phyloP scores from a whole-genome alignment of 2,113 vertebrate genomes.

The Rhineura floridana region DNA sequence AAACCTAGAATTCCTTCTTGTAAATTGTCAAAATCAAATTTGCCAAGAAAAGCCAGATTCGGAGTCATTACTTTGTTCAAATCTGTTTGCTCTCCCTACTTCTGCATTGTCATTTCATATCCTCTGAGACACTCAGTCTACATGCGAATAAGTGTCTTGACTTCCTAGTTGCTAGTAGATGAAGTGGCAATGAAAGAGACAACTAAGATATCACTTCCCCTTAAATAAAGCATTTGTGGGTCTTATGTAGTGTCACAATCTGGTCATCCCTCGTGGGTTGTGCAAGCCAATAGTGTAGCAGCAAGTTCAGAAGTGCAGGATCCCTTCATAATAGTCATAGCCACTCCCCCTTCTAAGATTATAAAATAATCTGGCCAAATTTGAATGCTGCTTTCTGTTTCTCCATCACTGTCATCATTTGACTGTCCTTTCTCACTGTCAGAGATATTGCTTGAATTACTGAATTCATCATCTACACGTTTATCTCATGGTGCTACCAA shows the following conservation, averaged over 20 bases:
- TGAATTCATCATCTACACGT: too few relatives aligned
- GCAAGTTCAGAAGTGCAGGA: too few relatives aligned
- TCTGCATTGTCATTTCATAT: not conserved
- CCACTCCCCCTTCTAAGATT: too few relatives aligned
- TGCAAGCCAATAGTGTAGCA: too few relatives aligned
- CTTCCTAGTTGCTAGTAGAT: not conserved
- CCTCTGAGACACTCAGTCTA: not conserved
- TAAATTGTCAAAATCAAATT: not conserved
- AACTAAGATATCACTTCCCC: not conserved
- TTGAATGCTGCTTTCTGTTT: too few relatives aligned
- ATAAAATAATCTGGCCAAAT: too few relatives aligned
- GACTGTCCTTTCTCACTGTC: too few relatives aligned
- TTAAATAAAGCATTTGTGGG: not conserved
- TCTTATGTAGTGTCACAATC: not conserved
- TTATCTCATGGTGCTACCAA: too few relatives aligned
- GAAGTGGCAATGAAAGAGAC: not conserved
- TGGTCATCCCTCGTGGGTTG: not conserved
- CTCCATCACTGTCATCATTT: too few relatives aligned
- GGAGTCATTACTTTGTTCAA: not conserved
- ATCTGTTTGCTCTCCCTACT: not conserved
- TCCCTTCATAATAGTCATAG: too few relatives aligned
- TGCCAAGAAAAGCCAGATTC: constrained; percentile 23
- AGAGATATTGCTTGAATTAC: too few relatives aligned
- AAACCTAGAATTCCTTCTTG: too few relatives aligned
- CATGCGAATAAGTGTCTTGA: not conserved